Conservation (phyloP, 2,113 vertebrate species). For the Pterocles burchelli region DNA sequence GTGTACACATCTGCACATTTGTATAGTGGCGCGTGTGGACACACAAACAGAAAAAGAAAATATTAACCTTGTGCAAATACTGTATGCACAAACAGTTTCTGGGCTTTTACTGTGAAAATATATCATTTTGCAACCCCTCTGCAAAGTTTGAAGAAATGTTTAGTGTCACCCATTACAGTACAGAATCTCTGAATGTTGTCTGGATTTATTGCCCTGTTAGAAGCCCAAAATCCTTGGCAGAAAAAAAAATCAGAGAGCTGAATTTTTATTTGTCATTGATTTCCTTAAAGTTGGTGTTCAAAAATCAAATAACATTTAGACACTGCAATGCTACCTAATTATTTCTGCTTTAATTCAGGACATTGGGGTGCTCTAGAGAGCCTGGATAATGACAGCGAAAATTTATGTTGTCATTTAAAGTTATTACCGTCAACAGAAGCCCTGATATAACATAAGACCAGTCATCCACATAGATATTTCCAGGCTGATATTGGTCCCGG, state of each 20-base stretch:
- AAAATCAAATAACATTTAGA: not conserved
- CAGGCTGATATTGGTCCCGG: not conserved
- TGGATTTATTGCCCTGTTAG: not conserved
- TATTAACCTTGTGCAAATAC: not conserved
- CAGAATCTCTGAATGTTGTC: not conserved
- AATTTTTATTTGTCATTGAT: not conserved
- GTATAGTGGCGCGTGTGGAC: fast-evolving
- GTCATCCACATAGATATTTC: not conserved
- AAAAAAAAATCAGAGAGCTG: not conserved
- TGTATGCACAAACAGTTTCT: not conserved
- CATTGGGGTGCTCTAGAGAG: not conserved
- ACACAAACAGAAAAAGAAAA: not conserved
- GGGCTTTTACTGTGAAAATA: not conserved
- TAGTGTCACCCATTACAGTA: not conserved
- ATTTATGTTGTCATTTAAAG: not conserved
- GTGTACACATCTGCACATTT: not conserved
- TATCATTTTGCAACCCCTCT: not conserved
- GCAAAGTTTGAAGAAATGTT: not conserved
- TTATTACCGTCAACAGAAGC: not conserved
- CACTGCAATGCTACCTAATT: not conserved
- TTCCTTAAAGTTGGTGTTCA: not conserved
- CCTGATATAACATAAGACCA: not conserved
- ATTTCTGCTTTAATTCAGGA: constrained; percentile 17
- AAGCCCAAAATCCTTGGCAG: not conserved
- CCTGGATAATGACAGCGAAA: not conserved